Base-by-base conservation (phyloP, 2,113 vertebrate genomes). In the Gallinago jamesoni region DNA sequence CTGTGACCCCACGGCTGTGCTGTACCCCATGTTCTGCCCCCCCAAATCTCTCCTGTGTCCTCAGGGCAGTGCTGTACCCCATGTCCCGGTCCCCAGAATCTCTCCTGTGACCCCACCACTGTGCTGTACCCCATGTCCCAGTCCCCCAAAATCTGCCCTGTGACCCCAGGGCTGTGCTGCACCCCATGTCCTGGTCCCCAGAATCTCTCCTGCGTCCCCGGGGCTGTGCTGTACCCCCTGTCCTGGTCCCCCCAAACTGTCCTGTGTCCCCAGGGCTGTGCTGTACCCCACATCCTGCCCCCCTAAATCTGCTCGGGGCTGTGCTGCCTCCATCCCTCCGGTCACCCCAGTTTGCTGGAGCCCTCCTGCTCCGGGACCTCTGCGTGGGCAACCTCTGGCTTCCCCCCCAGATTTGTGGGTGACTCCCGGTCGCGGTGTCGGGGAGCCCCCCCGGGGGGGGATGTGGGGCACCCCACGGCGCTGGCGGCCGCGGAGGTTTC, bases 381-480 rank as follows among this genome's bases (percentile, higher is more conserved):
- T 1, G 10, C 10, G 0, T 1, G 69, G 23, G 1, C 12, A 3
- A 43, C 13, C 10, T 48, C 45, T 9, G 2, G 2, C 12, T 53
- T 6, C 21, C 17, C 52, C 60, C 60, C 60, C 59, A 22, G 0
- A 12, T 19, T 21, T 2, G 21, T 3, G 25, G 27, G n/a, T 7
- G 47, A 11, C 7, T 2, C n/a, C 62, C 18, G 4, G 11, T 12
- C 3, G 14, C 2, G 10, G 48, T 31, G n/a, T 3, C 3, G 30
- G 70, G 1, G 13, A 30, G 18, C 50, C 5, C 11, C 67, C 48
- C 7, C 8, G 6, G 45, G 0, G 19, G 72, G 7, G 72, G 59
- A 5, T 2, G 5, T 16, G 12, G 82, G 50, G 8, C 24, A 3
- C 43, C 53, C 50, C 17, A 1, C 2, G 14, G 56, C 37, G 25